A percentile compares a stretch with the other conserved stretches of the same genome.
Conservation (phyloP, 2,797 vertebrate species). For the Acipenser oxyrinchus region DNA sequence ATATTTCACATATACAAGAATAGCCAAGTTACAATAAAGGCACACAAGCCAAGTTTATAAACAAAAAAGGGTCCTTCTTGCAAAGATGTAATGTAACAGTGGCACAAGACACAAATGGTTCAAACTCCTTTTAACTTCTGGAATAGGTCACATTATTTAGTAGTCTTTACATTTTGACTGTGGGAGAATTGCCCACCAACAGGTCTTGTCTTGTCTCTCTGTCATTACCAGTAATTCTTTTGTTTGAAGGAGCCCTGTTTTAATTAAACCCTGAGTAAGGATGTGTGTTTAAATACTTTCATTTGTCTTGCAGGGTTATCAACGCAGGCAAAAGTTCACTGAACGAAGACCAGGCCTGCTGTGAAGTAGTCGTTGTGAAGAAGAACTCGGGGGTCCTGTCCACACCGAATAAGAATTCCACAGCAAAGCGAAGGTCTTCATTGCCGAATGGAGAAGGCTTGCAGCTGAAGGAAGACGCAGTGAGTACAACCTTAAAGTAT, state of each 20-base stretch:
- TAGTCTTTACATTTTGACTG: neutral
- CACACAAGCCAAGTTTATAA: no score
- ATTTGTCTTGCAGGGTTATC: conserved; percentile 69
- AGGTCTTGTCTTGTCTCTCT: no score
- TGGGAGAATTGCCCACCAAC: no score
- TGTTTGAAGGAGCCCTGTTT: no score
- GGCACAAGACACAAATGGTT: no score
- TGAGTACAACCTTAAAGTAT: conserved; percentile 43
- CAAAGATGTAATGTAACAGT: no score
- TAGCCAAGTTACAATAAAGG: no score
- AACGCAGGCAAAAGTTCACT: conserved; percentile 93
- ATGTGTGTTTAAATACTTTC: neutral
- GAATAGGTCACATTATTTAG: neutral
- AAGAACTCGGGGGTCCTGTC: conserved; percentile 58
- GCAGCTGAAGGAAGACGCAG: conserved; percentile 66
- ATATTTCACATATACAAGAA: no score
- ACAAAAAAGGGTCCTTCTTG: no score
- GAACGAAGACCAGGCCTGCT: conserved; percentile 96
- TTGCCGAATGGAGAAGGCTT: conserved; percentile 83
- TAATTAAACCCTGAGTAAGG: no score
- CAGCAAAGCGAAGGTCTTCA: conserved; percentile 74
- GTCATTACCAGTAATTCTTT: no score
- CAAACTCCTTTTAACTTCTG: no score
- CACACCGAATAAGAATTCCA: conserved; percentile 67
- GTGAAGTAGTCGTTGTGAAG: conserved; percentile 83